Base-by-base conservation (phyloP, 2,888 invertebrate genomes). In the Dendrolimus houi region DNA sequence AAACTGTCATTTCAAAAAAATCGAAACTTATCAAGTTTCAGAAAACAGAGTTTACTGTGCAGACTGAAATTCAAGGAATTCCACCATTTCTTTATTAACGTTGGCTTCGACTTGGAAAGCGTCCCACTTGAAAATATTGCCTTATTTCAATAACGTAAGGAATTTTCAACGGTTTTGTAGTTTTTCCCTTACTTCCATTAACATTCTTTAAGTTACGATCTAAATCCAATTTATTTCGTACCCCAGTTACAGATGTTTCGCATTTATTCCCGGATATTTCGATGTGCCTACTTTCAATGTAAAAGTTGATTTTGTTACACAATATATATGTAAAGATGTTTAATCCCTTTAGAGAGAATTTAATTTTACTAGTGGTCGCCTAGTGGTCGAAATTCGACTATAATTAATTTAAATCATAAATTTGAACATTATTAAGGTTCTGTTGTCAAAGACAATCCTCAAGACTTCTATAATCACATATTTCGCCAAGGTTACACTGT, bases 121-220 rank as follows among this genome's bases (percentile, higher is more conserved):
- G 41, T 47, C 54, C 40, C 40, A 41, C 9, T 40, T n/a, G 29
- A 52, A 59, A 59, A 53, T 59, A 59, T 59, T 53, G 52, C 59
- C 53, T 55, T 41, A 54, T 54, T 55, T 56, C 60, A 58, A 60
- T 58, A 64, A 61, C 62, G 60, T 61, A 61, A 59, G 67, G 69
- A 70, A 72, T 72, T 59, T 62, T 56, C 59, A 65, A 64, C 64
- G 60, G 60, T 58, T 64, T 61, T 62, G 62, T 60, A 65, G 59
- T 65, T 67, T 69, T 68, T 64, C 63, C 60, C 62, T 60, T 63
- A 61, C 68, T 71, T 70, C 68, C 65, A 71, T 72, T 72, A 71
- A 68, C 68, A 67, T 72, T 69, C 64, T 63, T 60, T 59, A 63
- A 59, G 64, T 64, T 64, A 68, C 71, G 62, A 62, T 65, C 63